Conservation (phyloP, 2,888 invertebrate genomes). For the Hydraecia micacea region DNA sequence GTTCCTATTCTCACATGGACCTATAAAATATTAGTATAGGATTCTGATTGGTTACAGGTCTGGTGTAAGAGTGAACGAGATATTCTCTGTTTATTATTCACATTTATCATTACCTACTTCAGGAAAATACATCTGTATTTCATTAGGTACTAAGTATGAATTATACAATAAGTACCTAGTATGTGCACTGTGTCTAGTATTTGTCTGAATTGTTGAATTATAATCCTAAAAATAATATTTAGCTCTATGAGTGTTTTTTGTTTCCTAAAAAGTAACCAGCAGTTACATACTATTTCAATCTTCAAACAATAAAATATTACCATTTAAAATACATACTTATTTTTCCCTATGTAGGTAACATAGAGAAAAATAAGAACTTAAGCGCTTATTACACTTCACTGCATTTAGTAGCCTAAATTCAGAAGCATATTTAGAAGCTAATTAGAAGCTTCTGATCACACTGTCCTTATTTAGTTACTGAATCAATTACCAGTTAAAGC, state of each 20-base stretch:
- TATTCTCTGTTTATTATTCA: background rate
- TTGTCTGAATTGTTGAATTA: background rate
- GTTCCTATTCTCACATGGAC: background rate
- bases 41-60: background rate
- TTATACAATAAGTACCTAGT: background rate
- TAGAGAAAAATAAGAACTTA: background rate
- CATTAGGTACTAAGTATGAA: background rate
- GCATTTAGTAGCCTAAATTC: too few relatives aligned
- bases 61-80: background rate
- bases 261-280: background rate
- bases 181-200: background rate
- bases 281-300: background rate
- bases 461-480: too few relatives aligned
- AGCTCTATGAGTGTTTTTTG: background rate
- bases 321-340: too few relatives aligned
- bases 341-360: too few relatives aligned
- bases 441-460: too few relatives aligned
- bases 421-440: too few relatives aligned
- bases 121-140: background rate
- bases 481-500: too few relatives aligned
- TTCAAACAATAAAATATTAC: background rate
- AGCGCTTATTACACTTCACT: too few relatives aligned
- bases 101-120: background rate
- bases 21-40: background rate
- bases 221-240: background rate